Conservation (phyloP, 1,140 invertebrate species). For the Coelopa frigida region DNA sequence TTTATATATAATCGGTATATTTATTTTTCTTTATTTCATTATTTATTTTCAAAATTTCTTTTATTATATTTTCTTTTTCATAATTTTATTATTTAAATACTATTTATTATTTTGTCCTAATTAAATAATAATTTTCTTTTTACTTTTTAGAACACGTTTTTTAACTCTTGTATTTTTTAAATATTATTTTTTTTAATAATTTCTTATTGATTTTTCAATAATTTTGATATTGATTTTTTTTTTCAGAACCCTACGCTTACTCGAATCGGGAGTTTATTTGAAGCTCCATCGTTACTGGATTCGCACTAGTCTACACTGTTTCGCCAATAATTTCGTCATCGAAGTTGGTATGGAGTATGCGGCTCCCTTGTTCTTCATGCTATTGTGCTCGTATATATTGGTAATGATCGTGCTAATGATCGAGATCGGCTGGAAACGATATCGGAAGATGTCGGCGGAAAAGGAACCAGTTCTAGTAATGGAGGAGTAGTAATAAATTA, state of each 20-base stretch:
- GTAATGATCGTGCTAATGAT: conserved; percentile 17
- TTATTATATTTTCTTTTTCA: too few relatives aligned
- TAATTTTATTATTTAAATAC: too few relatives aligned
- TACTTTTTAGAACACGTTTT: not conserved
- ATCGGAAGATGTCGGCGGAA: not conserved
- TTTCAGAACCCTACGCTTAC: conserved; percentile 19
- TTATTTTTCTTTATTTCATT: too few relatives aligned
- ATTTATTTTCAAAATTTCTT: too few relatives aligned
- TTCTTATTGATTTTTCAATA: not conserved
- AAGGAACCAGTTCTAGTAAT: too few relatives aligned
- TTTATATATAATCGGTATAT: too few relatives aligned
- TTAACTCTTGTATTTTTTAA: not conserved
- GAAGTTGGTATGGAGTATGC: conserved; percentile 41
- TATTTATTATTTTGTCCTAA: too few relatives aligned
- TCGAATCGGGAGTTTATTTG: conserved; percentile 28
- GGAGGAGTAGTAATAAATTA: too few relatives aligned
- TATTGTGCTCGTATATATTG: conserved; percentile 22
- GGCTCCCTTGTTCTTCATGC: conserved; percentile 28
- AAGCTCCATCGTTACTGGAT: conserved; percentile 27
- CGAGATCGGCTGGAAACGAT: conserved; percentile 8
- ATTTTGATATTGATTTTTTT: too few relatives aligned
- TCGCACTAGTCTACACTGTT: conserved; percentile 28
- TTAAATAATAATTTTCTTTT: not conserved
- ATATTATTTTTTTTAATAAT: not conserved
- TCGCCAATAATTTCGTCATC: conserved; percentile 32